Percentiles rank a stretch among this genome's conserved stretches.
phyloP scores from a whole-genome alignment of 2,888 invertebrate species.

The Diadegma fenestrale region DNA sequence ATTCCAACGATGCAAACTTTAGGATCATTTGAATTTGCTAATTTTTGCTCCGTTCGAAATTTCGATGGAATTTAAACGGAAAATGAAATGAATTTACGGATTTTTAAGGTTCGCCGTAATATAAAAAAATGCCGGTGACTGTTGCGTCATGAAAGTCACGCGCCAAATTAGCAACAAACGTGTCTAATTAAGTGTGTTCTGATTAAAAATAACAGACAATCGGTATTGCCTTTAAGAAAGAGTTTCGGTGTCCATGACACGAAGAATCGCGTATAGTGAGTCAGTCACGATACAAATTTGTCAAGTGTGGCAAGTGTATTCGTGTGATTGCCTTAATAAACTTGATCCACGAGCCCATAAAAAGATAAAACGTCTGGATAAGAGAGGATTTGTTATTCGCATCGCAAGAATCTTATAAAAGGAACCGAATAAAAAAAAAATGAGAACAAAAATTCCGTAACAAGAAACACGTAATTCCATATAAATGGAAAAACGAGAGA shows the following conservation, averaged over 20 bases:
- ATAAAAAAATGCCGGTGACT: conserved; percentile 23
- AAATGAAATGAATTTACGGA: conserved; percentile 28
- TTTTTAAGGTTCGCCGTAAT: neutral
- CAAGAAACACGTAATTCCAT: conserved; percentile 43
- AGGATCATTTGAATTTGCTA: neutral
- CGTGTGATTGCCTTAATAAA: conserved; percentile 16
- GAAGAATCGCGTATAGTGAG: conserved; percentile 31
- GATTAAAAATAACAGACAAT: conserved; percentile 46
- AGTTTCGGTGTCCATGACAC: conserved; percentile 53
- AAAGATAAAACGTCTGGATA: conserved; percentile 30
- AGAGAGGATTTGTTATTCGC: neutral
- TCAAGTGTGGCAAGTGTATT: conserved; percentile 27
- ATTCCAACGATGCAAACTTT: no score
- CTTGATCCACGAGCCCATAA: conserved; percentile 37
- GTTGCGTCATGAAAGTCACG: conserved; percentile 17
- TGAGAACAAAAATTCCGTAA: conserved; percentile 42
- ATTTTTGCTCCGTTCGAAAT: neutral
- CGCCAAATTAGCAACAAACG: conserved; percentile 28
- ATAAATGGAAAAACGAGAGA: conserved; percentile 10
- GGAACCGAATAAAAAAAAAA: conserved; percentile 43
- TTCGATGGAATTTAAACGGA: neutral
- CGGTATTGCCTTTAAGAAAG: conserved; percentile 31
- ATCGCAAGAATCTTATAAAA: neutral
- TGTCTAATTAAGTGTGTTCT: conserved; percentile 42
- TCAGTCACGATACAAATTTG: conserved; percentile 19